Evolutionary conservation across 2,888 invertebrate genomes (phyloP).

Genomic region (Tinea semifulvella): DNA sequence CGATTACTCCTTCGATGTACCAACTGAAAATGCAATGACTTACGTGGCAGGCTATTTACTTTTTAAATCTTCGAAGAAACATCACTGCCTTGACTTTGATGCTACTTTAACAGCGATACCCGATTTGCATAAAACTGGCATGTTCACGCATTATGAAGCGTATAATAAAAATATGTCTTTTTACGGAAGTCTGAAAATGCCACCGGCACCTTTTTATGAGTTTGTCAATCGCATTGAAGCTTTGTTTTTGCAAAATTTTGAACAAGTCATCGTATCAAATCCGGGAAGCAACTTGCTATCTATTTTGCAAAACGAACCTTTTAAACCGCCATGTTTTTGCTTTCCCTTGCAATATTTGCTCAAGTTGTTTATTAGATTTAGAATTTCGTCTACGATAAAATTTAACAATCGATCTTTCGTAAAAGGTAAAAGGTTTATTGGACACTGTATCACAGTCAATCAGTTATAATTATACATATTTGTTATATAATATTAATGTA

Average conservation of each 20-base stretch:
- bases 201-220: not conserved
- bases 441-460: too few species aligned
- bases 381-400: conserved; percentile 15
- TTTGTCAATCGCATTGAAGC: not conserved
- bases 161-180: not conserved
- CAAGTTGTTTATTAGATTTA: conserved; percentile 14
- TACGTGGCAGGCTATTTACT: conserved; percentile 18
- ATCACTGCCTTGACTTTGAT: conserved; percentile 14
- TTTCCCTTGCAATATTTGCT: conserved; percentile 17
- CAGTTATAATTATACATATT: too few species aligned
- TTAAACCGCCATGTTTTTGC: conserved; percentile 14
- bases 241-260: conserved; percentile 1
- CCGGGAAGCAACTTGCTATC: not conserved
- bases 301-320: not conserved
- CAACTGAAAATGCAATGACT: conserved; percentile 17
- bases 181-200: not conserved
- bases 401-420: conserved; percentile 16
- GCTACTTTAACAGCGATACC: not conserved
- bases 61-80: conserved; percentile 18
- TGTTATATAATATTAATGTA: too few species aligned
- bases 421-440: conserved; percentile 14
- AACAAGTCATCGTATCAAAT: conserved; percentile 6
- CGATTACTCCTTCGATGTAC: conserved; percentile 18
- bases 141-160: not conserved
- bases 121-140: not conserved